A percentile compares a stretch with the other conserved stretches of the same genome.
These are phyloP conservation scores for Carterocephalus palaemon DNA, from an alignment of 2,888 invertebrate genomes.

Conservation along the genomic window DNA sequence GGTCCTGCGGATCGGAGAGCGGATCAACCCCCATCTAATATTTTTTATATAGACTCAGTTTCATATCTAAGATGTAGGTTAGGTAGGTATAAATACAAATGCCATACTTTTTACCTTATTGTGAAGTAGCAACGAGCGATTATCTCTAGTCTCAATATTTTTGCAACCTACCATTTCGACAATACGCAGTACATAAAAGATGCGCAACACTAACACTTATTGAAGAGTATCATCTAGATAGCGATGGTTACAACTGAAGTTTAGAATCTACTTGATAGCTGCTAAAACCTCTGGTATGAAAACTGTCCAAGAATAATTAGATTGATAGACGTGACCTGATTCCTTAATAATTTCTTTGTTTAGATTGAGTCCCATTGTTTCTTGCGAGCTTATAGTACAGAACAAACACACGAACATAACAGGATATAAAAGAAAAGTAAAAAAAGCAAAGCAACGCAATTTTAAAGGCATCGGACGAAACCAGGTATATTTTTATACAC, in stretches of 20 bases:
- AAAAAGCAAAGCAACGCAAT: constrained; percentile 4
- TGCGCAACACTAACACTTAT: no score
- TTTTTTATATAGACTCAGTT: constrained; percentile 5
- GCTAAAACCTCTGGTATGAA: no score
- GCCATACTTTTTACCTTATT: no score
- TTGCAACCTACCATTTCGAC: no score
- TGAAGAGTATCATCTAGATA: background rate
- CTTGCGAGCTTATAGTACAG: background rate
- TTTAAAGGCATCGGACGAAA: constrained; percentile 3
- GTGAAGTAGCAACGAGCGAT: no score
- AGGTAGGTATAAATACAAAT: no score
- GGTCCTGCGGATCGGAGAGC: constrained; percentile 42
- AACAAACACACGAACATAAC: background rate
- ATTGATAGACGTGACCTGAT: constrained; percentile 17
- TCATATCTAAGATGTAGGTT: no score
- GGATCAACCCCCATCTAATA: constrained; percentile 47
- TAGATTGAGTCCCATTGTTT: constrained; percentile 19
- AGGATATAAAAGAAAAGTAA: background rate
- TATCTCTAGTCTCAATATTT: no score
- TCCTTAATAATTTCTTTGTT: constrained; percentile 20
- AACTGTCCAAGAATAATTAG: no score
- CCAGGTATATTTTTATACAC: constrained; percentile 12
- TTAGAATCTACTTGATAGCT: constrained; percentile 1
- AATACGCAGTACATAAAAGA: no score
- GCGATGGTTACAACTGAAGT: background rate